These are phyloP conservation scores for Elysia crispata DNA, from an alignment of 2,888 invertebrate genomes.

Conservation along the genomic window DNA sequence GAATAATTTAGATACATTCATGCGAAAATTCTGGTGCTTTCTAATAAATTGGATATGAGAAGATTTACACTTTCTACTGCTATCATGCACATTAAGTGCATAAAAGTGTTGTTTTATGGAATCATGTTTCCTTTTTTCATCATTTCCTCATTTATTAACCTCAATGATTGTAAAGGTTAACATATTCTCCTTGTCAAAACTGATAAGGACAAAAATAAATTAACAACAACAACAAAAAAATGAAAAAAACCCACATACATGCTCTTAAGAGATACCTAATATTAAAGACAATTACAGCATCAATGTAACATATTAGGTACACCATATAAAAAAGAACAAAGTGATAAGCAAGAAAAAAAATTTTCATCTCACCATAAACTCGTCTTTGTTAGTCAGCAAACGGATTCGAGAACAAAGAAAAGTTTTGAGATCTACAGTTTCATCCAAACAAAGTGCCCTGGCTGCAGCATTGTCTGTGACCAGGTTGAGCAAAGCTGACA, in stretches of 20 bases:
- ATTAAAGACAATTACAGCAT: background rate
- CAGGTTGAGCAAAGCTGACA: constrained; percentile 79
- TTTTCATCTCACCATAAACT: constrained; percentile 69
- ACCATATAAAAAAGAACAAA: too few relatives aligned
- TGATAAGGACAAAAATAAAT: background rate
- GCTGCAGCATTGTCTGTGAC: constrained; percentile 77
- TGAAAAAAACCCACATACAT: background rate
- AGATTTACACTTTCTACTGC: too few relatives aligned
- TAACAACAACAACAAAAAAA: background rate
- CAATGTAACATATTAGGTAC: background rate
- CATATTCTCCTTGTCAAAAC: background rate
- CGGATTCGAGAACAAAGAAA: constrained; percentile 77
- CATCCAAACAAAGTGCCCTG: constrained; percentile 77
- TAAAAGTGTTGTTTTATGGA: too few relatives aligned
- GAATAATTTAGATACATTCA: too few relatives aligned
- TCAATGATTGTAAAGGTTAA: background rate
- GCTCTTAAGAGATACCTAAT: too few relatives aligned
- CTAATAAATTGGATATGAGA: too few relatives aligned
- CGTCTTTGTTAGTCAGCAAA: constrained; percentile 77
- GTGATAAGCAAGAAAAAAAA: background rate
- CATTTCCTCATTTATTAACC: too few relatives aligned
- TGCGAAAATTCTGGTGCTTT: too few relatives aligned
- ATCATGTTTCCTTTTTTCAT: too few relatives aligned
- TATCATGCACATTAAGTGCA: too few relatives aligned
- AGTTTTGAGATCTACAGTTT: constrained; percentile 77